phyloP scores from a whole-genome alignment of 92 coral and sea anemone genomes.

The Scolanthus callimorphus region DNA sequence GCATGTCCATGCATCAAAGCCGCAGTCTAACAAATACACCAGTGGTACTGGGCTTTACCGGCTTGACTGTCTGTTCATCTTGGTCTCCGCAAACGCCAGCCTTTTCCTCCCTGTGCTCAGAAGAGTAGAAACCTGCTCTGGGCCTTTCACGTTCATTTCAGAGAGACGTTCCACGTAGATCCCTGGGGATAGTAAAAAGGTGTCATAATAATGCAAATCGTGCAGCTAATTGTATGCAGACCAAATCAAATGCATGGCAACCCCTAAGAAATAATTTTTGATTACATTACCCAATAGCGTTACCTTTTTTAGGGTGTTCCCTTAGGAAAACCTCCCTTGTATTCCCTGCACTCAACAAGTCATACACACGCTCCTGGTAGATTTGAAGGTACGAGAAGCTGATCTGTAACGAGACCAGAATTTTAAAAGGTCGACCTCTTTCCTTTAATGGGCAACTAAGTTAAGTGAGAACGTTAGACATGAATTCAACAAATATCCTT shows the following conservation, averaged over 20 bases:
- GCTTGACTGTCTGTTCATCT: slow-evolving; percentile 89
- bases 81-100: slow-evolving; percentile 79
- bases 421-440: too few relatives aligned
- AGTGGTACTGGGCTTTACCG: too few relatives aligned
- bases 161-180: slow-evolving; percentile 74
- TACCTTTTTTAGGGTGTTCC: slow-evolving; percentile 87
- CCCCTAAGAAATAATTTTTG: too few relatives aligned
- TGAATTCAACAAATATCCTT: too few relatives aligned
- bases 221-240: too few relatives aligned
- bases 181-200: slow-evolving; percentile 27
- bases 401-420: slow-evolving; percentile 66
- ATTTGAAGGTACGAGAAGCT: slow-evolving; percentile 78
- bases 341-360: slow-evolving; percentile 56
- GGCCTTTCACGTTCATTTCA: slow-evolving; percentile 54
- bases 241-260: too few relatives aligned
- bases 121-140: slow-evolving; percentile 54
- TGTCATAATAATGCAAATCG: too few relatives aligned
- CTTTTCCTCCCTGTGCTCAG: slow-evolving; percentile 69
- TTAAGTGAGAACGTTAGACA: too few relatives aligned
- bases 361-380: slow-evolving; percentile 77
- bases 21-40: too few relatives aligned
- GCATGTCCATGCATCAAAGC: too few relatives aligned
- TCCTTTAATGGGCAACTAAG: too few relatives aligned
- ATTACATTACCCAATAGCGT: too few relatives aligned
- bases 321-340: slow-evolving; percentile 67